These are phyloP conservation scores for Myrmophylax atrothorax DNA, from an alignment of 2,113 vertebrate genomes.

Conservation along the genomic window DNA sequence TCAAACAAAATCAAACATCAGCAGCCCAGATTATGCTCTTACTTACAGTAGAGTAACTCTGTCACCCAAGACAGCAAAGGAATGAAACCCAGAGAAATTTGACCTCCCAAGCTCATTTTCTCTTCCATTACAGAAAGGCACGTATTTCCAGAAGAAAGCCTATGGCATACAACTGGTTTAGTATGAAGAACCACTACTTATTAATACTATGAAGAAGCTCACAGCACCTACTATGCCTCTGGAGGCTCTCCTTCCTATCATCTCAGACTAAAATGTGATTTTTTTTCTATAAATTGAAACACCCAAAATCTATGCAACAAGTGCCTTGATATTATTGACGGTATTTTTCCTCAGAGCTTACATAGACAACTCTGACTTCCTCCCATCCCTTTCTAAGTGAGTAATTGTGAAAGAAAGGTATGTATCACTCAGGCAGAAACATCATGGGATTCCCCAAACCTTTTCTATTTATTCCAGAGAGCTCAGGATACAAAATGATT, in stretches of 20 bases:
- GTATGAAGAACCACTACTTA: neutral
- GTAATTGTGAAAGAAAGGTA: neutral
- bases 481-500: neutral
- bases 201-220: neutral
- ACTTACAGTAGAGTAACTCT: neutral
- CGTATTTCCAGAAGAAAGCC: neutral
- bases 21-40: neutral
- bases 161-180: no score
- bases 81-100: neutral
- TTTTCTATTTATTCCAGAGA: neutral
- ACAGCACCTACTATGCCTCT: neutral
- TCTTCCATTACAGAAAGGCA: neutral
- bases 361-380: neutral
- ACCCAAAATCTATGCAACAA: accelerated
- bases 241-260: neutral
- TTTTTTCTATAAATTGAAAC: neutral
- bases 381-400: neutral
- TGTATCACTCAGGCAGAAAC: neutral
- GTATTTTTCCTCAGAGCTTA: neutral
- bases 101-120: neutral
- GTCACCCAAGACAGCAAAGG: neutral
- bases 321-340: neutral
- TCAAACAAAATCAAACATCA: neutral
- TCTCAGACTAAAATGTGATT: neutral
- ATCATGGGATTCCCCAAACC: neutral